Conservation (phyloP, 2,888 invertebrate species). For the Dryobotodes eremita region DNA sequence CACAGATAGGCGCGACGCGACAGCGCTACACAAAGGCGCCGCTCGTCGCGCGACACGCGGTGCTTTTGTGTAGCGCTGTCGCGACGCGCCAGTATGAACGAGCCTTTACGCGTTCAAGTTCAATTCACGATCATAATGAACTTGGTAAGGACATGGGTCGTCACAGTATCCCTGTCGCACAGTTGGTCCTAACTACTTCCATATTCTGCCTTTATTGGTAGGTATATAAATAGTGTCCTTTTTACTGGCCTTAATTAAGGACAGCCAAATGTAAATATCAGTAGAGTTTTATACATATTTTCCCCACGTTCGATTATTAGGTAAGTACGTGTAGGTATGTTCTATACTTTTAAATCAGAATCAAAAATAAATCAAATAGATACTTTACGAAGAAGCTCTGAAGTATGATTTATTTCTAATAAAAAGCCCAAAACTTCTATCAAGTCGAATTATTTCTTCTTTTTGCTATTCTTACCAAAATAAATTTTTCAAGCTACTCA, state of each 20-base stretch:
- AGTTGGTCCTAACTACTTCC: constrained; percentile 1
- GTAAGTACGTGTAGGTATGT: not conserved
- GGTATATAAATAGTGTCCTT: not conserved
- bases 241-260: not conserved
- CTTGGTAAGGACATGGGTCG: not conserved
- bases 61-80: too few relatives aligned
- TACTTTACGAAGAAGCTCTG: not conserved
- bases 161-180: not conserved
- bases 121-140: constrained; percentile 17
- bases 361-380: not conserved
- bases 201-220: not conserved
- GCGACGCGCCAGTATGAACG: too few relatives aligned
- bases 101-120: too few relatives aligned
- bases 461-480: too few relatives aligned
- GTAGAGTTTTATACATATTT: too few relatives aligned
- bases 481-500: too few relatives aligned
- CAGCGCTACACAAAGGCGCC: too few relatives aligned
- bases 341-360: not conserved
- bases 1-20: too few relatives aligned
- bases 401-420: not conserved
- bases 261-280: not conserved
- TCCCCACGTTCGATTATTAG: too few relatives aligned
- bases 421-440: not conserved
- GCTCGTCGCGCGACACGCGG: too few relatives aligned
- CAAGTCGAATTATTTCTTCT: not conserved